phyloP scores from a whole-genome alignment of 2,113 vertebrate genomes.

The Sinocyclocheilus anophthalmus region DNA sequence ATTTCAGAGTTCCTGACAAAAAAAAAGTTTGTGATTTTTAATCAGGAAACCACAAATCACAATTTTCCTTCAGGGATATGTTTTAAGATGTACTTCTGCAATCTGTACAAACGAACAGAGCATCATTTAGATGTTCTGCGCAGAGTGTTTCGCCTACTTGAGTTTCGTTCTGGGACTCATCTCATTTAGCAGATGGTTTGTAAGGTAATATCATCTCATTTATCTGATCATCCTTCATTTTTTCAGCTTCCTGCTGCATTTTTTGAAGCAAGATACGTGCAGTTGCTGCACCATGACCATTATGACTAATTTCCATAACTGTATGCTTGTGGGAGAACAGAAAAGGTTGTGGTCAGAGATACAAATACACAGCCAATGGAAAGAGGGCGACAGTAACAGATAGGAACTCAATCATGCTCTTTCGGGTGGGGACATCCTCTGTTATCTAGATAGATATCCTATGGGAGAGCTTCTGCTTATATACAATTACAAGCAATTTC shows the following conservation, averaged over 20 bases:
- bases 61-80: background rate
- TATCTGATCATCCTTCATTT: background rate
- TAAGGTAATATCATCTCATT: background rate
- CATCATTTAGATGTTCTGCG: background rate
- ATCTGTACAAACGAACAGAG: background rate
- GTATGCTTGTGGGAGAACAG: background rate
- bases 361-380: slow-evolving; percentile 22
- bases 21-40: background rate
- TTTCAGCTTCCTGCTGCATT: background rate
- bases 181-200: background rate
- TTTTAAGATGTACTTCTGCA: background rate
- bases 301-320: slow-evolving; percentile 2
- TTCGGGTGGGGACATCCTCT: slow-evolving; percentile 51
- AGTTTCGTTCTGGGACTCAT: background rate
- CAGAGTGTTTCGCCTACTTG: background rate
- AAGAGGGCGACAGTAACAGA: background rate
- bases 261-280: slow-evolving; percentile 5
- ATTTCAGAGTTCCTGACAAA: too few species aligned
- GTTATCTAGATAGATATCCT: slow-evolving; percentile 26
- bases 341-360: slow-evolving; percentile 1
- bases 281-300: slow-evolving; percentile 1
- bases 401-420: background rate
- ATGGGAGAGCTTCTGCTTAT: slow-evolving; percentile 1
- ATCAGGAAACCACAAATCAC: background rate
- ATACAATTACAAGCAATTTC: background rate